Conservation (phyloP, 1,140 invertebrate genomes). For the Euglossa dilemma region DNA sequence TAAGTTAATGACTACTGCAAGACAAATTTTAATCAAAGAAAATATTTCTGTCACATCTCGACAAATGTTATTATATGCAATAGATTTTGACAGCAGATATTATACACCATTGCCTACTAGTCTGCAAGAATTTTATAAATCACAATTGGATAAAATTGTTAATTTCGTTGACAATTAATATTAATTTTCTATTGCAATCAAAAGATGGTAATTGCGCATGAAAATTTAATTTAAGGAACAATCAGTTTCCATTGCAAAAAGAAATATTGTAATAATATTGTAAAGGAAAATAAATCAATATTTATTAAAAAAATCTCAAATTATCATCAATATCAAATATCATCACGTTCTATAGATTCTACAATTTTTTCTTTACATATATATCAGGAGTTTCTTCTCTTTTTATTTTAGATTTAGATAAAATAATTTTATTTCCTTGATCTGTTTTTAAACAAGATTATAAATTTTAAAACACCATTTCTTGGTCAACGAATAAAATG, state of each 20-base stretch:
- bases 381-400: no score
- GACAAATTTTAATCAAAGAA: slow-evolving; percentile 33
- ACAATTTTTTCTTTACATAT: no score
- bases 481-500: neutral
- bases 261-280: neutral
- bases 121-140: slow-evolving; percentile 14
- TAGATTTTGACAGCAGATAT: slow-evolving; percentile 34
- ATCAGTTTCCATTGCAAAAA: neutral
- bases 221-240: neutral
- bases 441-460: neutral
- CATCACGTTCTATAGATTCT: no score
- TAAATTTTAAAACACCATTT: neutral
- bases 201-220: neutral
- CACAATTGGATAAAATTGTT: neutral
- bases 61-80: slow-evolving; percentile 31
- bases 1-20: slow-evolving; percentile 31
- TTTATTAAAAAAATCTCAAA: neutral
- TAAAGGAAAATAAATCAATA: neutral
- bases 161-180: no score
- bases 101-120: neutral
- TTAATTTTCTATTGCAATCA: neutral
- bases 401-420: no score
- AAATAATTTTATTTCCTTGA: no score
- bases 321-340: no score
- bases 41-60: neutral